Conservation (phyloP, 2,888 invertebrate genomes). For the Xestia rhomboidea region DNA sequence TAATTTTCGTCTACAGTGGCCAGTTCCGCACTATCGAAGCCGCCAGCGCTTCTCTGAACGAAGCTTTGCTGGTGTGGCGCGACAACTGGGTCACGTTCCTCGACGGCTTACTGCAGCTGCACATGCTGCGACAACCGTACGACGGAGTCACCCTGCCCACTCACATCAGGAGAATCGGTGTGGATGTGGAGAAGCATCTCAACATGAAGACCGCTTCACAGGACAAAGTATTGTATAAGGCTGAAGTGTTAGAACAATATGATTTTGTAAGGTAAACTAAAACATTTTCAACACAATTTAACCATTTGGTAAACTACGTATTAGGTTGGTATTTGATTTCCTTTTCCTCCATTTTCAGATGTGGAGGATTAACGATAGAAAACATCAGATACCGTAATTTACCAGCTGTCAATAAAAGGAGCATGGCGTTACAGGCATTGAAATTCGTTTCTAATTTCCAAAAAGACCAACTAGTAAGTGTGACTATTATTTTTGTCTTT, state of each 20-base stretch:
- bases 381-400: constrained; percentile 61
- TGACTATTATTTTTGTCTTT: not conserved
- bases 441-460: constrained; percentile 60
- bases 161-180: constrained; percentile 63
- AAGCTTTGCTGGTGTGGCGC: constrained; percentile 90
- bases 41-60: constrained; percentile 64
- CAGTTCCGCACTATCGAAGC: constrained; percentile 71
- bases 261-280: constrained; percentile 45
- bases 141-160: constrained; percentile 92
- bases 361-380: constrained; percentile 71
- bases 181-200: constrained; percentile 64
- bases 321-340: not conserved
- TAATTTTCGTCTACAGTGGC: constrained; percentile 62
- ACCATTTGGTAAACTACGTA: not conserved
- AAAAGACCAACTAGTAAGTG: constrained; percentile 62
- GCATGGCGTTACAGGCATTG: constrained; percentile 50
- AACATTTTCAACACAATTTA: too few species aligned
- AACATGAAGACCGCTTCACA: constrained; percentile 8
- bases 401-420: constrained; percentile 33
- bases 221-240: constrained; percentile 24
- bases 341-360: constrained; percentile 59
- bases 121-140: constrained; percentile 90
- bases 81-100: constrained; percentile 93
- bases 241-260: constrained; percentile 40
- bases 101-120: constrained; percentile 93